Evolutionary conservation across 2,797 vertebrate species (phyloP), one percentile per base, ranked within the genome.

Genomic region (Pseudocheirus occidentalis): DNA sequence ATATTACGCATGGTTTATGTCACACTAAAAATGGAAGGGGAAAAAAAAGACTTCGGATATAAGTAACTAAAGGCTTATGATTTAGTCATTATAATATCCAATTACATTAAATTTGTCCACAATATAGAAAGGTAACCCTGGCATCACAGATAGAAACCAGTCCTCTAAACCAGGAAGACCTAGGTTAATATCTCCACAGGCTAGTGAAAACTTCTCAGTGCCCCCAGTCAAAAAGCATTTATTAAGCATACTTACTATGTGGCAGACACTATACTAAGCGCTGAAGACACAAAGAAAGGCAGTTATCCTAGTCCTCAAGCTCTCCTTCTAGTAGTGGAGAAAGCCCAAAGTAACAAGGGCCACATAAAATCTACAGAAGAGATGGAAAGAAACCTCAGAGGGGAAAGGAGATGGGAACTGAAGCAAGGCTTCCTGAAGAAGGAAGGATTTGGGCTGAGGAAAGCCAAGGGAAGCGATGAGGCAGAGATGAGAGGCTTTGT

Each of bases 21-120:
- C 87, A 95, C 34, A 18, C 34, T 90, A 93, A 96, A 96, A 95
- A 31, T 40, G 56, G 66, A 91, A 94, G 18, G 24, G 5, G 9
- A 40, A 87, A 81, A 46, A 81, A 46, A 81, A 81, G 16, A 81
- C n/a, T 46, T 46, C 24, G 46, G 66, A 73, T 40, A 27, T 31
- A 81, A 81, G 18, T 81, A 46, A 81, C 66, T 24, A 81, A 81
- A 46, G 40, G 73, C 73, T 73, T 73, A 73, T 40, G n/a, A 73
- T 73, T 21, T 73, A 40, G 66, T 54, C 73, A 46, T 18, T 10
- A 46, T 2, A 46, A 81, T 81, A 46, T 4, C 12, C 40, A 81
- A 46, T 46, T 46, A 81, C 40, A 81, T 24, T 46, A 81, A 46
- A 46, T 27, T 10, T 81, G 46, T 81, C 40, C 9, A 27, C 27